These are phyloP conservation scores for Argynnis bischoffii DNA, from an alignment of 2,888 invertebrate genomes.

Conservation along the genomic window DNA sequence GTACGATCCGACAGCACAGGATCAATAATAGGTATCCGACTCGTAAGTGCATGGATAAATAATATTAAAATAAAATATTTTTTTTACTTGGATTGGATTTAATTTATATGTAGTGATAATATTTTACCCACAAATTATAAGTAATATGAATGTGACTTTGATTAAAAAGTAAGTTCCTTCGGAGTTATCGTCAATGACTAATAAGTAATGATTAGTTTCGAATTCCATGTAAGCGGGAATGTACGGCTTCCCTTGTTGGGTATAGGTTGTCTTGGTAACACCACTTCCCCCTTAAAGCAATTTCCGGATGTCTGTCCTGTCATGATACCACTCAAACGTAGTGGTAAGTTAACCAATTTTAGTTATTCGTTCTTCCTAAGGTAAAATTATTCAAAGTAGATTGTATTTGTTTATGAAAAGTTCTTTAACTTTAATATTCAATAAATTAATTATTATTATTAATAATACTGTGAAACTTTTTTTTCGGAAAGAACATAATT, in stretches of 20 bases:
- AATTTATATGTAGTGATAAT: too few species aligned
- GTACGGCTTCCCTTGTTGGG: constrained; percentile 72
- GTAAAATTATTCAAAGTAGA: constrained; percentile 15
- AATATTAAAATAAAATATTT: too few species aligned
- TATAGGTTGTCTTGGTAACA: constrained; percentile 69
- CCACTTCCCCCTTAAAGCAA: constrained; percentile 56
- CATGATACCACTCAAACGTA: constrained; percentile 41
- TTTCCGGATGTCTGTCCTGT: constrained; percentile 67
- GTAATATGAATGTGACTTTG: too few species aligned
- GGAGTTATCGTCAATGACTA: constrained; percentile 30
- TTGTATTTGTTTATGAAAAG: background rate
- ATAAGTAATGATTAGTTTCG: constrained; percentile 43
- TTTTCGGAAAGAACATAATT: too few species aligned
- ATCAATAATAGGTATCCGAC: too few species aligned
- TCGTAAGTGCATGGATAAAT: too few species aligned
- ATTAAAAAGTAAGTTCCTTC: too few species aligned
- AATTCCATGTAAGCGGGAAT: constrained; percentile 41
- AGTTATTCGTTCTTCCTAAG: constrained; percentile 35
- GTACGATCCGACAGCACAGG: too few species aligned
- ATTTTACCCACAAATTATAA: too few species aligned
- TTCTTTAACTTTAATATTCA: background rate
- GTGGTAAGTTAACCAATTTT: constrained; percentile 33
- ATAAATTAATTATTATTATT: too few species aligned
- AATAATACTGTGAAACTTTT: too few species aligned
- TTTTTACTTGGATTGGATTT: too few species aligned